Conservation (phyloP, 2,888 invertebrate genomes). For the Tiliacea citrago region DNA sequence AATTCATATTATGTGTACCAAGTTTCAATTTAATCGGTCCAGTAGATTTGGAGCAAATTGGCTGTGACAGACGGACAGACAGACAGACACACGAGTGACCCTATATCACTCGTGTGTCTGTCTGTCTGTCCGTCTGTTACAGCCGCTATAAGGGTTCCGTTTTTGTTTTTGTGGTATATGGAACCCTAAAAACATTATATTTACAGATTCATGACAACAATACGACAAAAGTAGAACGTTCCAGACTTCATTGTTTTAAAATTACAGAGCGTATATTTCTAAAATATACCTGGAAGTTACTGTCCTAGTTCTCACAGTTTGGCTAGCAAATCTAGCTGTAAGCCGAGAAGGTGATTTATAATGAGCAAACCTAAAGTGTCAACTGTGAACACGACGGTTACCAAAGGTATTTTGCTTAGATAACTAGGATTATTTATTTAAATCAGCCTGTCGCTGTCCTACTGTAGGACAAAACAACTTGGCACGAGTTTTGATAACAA, state of each 20-base stretch:
- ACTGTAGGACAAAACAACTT: not conserved
- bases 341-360: constrained; percentile 57
- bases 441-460: not conserved
- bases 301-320: constrained; percentile 54
- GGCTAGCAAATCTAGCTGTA: constrained; percentile 30
- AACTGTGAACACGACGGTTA: constrained; percentile 37
- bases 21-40: too few relatives aligned
- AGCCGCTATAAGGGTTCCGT: too few relatives aligned
- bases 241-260: constrained; percentile 4
- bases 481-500: not conserved
- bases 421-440: constrained; percentile 46
- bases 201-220: not conserved
- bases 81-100: too few relatives aligned
- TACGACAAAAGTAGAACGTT: not conserved
- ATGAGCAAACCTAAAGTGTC: constrained; percentile 52
- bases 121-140: too few relatives aligned
- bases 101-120: too few relatives aligned
- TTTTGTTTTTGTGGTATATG: too few relatives aligned
- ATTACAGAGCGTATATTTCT: constrained; percentile 6
- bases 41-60: too few relatives aligned
- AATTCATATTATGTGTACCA: too few relatives aligned
- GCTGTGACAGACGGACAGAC: too few relatives aligned
- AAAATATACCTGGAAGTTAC: constrained; percentile 2
- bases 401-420: constrained; percentile 23
- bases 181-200: too few relatives aligned